Base-by-base conservation (phyloP, 1,140 invertebrate genomes). In the Thaumatotibia leucotreta region DNA sequence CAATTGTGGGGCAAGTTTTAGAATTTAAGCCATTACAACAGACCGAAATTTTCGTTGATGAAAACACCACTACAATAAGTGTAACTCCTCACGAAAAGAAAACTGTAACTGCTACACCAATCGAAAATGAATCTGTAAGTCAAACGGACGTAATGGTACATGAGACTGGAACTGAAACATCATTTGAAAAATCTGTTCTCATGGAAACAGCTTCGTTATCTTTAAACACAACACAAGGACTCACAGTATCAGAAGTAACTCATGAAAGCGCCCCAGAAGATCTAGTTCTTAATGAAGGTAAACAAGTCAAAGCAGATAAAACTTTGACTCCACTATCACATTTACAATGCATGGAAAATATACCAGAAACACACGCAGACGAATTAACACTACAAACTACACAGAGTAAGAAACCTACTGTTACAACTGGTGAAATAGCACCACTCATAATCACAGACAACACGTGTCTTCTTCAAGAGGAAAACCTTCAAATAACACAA, bases 331-430 rank as follows among this genome's bases (percentile, higher is more conserved):
- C 76, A 32, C 69, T 86, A 23, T 75, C 77, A 75, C 80, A 83
- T 64, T 58, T 89, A 73, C 77, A 86, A 72, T 88, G 84, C 65
- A 77, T 75, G 33, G 87, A 88, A 79, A 82, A 82, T 68, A 68
- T 84, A 69, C 39, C 72, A 39, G 79, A 80, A 75, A 69, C 70
- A 66, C 69, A 77, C 61, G 50, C 70, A 10, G 74, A 80, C 39
- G 75, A 83, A 65, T 69, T 88, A 6, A 35, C 67, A 54, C 73
- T 68, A 70, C 72, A 68, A 22, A 27, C 63, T 64, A 69, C 68
- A 73, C 70, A 73, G 61, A 70, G 66, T 64, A 73, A 83, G 67
- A 82, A 10, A 11, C 64, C 77, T 10, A 70, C 68, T 50, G 66
- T 81, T 17, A 74, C 65, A 66, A 71, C 82, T 50, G 68, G 69